Percentiles rank a stretch among this genome's conserved stretches.
phyloP scores from a whole-genome alignment of 2,888 invertebrate species.

The Netelia inedita region DNA sequence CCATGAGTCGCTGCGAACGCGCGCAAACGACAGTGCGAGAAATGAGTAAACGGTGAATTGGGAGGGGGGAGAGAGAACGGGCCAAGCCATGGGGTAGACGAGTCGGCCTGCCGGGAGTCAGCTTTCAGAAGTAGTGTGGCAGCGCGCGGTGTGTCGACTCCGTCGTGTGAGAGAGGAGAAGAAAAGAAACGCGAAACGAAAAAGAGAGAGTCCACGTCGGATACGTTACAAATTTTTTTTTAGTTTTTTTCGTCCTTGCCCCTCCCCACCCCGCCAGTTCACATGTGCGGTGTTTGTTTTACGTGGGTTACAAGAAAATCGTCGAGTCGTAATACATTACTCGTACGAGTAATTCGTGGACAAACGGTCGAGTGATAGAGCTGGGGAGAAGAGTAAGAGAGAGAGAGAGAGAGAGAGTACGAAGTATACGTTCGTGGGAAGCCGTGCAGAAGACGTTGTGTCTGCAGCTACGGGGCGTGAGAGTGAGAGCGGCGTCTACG shows the following conservation, averaged over 20 bases:
- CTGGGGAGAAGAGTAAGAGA: conserved; percentile 22
- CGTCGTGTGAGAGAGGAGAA: conserved; percentile 49
- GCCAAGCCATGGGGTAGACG: conserved; percentile 69
- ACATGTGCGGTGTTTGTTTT: conserved; percentile 14
- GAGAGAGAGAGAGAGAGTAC: conserved; percentile 22
- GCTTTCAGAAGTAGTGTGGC: conserved; percentile 73
- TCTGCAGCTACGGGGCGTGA: conserved; percentile 66
- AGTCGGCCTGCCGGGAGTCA: conserved; percentile 68
- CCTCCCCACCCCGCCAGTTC: background rate
- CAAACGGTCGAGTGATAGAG: conserved; percentile 29
- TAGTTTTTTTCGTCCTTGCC: background rate
- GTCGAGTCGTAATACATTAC: background rate
- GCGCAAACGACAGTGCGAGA: conserved; percentile 43
- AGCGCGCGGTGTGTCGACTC: conserved; percentile 68
- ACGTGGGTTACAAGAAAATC: background rate
- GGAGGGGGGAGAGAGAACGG: conserved; percentile 55
- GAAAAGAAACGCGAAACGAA: conserved; percentile 34
- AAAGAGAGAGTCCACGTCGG: conserved; percentile 46
- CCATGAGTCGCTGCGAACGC: conserved; percentile 8
- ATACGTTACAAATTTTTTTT: conserved; percentile 45
- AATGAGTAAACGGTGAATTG: conserved; percentile 60
- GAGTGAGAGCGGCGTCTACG: conserved; percentile 61
- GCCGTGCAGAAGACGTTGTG: conserved; percentile 65
- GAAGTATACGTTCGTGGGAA: conserved; percentile 61
- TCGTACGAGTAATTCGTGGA: conserved; percentile 23